These are phyloP conservation scores for Slavum lentiscoides DNA, from an alignment of 2,888 invertebrate species.

Conservation along the genomic window DNA sequence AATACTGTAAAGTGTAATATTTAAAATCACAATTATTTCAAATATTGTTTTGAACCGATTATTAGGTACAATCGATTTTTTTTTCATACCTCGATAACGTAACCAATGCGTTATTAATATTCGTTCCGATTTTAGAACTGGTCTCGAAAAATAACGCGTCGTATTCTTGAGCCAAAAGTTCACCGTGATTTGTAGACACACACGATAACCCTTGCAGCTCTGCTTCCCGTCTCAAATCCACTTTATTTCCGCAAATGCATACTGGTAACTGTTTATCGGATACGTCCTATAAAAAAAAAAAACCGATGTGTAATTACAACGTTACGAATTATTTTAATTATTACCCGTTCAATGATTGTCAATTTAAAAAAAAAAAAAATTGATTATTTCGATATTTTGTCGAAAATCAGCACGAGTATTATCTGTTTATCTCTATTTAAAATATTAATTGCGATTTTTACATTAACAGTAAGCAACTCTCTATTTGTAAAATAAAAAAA, in stretches of 20 bases:
- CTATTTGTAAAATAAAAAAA: too few species aligned
- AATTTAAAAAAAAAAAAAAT: too few species aligned
- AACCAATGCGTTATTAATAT: slow-evolving; percentile 60
- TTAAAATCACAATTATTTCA: too few species aligned
- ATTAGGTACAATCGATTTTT: neutral
- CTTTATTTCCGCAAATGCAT: slow-evolving; percentile 66
- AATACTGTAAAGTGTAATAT: neutral
- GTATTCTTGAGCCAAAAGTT: slow-evolving; percentile 61
- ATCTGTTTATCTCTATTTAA: too few species aligned
- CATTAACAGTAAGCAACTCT: too few species aligned
- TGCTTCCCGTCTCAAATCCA: slow-evolving; percentile 62
- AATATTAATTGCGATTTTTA: too few species aligned
- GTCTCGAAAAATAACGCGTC: slow-evolving; percentile 60
- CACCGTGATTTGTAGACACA: slow-evolving; percentile 61
- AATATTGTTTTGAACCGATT: neutral
- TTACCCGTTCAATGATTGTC: too few species aligned
- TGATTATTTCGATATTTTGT: too few species aligned
- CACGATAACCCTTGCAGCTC: slow-evolving; percentile 58
- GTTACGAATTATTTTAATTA: neutral
- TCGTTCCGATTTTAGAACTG: slow-evolving; percentile 60
- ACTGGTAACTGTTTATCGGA: slow-evolving; percentile 64
- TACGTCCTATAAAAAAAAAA: slow-evolving; percentile 61
- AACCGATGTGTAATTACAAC: neutral
- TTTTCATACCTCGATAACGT: slow-evolving; percentile 59
- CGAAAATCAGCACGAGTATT: too few species aligned